These are phyloP conservation scores for Cryptotis parvus DNA, from an alignment of 2,113 vertebrate genomes.

Conservation along the genomic window DNA sequence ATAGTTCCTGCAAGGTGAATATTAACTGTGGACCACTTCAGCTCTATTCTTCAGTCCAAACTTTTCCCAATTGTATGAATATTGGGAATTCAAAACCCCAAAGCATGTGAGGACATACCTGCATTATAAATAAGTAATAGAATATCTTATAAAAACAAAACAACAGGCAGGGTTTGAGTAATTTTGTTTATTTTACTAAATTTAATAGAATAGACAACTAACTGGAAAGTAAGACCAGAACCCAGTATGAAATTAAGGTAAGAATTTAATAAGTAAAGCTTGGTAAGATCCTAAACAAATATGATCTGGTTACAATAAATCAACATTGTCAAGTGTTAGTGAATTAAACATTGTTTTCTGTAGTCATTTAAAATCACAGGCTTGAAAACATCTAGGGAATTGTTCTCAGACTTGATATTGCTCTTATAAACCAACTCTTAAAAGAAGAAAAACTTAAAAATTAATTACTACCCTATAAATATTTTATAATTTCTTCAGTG, in stretches of 20 bases:
- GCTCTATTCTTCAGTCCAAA: conserved; percentile 17
- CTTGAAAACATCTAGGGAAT: background rate
- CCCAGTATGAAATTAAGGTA: background rate
- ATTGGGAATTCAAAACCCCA: conserved; percentile 24
- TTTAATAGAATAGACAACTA: background rate
- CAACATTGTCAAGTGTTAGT: background rate
- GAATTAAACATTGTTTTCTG: background rate
- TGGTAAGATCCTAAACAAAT: background rate
- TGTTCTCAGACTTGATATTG: background rate
- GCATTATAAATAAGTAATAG: conserved; percentile 41
- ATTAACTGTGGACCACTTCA: background rate
- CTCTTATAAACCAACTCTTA: background rate
- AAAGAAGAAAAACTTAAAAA: conserved; percentile 27
- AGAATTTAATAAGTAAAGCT: background rate
- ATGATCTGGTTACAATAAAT: background rate
- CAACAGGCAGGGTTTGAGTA: background rate
- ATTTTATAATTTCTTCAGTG: conserved; percentile 19
- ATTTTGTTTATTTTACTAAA: background rate
- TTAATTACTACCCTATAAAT: conserved; percentile 28
- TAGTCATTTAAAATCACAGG: background rate
- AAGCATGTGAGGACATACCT: background rate
- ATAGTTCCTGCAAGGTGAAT: background rate
- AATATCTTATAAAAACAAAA: background rate
- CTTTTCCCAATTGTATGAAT: conserved; percentile 50
- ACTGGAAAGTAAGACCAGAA: background rate